phyloP scores from a whole-genome alignment of 2,888 invertebrate species.

The Pandemis heparana region DNA sequence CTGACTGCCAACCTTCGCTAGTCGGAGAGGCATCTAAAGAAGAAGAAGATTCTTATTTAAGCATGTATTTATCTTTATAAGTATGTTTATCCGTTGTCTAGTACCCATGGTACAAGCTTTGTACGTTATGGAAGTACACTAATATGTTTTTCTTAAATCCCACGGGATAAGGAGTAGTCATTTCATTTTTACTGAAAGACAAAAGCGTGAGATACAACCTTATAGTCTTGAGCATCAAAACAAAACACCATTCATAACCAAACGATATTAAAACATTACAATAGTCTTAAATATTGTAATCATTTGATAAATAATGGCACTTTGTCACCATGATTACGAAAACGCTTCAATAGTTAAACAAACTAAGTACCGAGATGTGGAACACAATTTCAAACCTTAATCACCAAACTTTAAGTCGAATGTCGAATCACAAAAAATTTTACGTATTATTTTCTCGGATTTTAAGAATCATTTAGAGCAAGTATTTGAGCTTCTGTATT shows the following conservation, averaged over 20 bases:
- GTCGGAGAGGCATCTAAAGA: too few relatives aligned
- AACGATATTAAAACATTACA: neutral
- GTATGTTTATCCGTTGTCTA: too few relatives aligned
- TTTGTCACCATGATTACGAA: constrained; percentile 4
- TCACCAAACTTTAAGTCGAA: neutral
- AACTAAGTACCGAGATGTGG: neutral
- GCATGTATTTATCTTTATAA: too few relatives aligned
- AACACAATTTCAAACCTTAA: neutral
- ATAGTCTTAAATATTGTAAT: neutral
- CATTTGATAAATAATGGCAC: constrained; percentile 2
- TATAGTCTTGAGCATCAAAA: too few relatives aligned
- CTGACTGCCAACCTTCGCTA: too few relatives aligned
- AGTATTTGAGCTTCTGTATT: constrained; percentile 36
- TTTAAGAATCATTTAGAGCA: neutral
- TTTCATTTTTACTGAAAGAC: too few relatives aligned
- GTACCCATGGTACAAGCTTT: too few relatives aligned
- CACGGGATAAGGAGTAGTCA: neutral
- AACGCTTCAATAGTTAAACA: neutral
- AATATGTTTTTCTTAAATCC: neutral
- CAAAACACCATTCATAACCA: too few relatives aligned
- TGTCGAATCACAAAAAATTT: neutral
- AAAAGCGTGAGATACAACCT: too few relatives aligned
- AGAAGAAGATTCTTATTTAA: too few relatives aligned
- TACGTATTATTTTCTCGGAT: neutral
- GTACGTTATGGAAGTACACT: too few relatives aligned